Evolutionary conservation across 2,797 vertebrate species (phyloP).

Genomic region (Sphenodon punctatus): DNA sequence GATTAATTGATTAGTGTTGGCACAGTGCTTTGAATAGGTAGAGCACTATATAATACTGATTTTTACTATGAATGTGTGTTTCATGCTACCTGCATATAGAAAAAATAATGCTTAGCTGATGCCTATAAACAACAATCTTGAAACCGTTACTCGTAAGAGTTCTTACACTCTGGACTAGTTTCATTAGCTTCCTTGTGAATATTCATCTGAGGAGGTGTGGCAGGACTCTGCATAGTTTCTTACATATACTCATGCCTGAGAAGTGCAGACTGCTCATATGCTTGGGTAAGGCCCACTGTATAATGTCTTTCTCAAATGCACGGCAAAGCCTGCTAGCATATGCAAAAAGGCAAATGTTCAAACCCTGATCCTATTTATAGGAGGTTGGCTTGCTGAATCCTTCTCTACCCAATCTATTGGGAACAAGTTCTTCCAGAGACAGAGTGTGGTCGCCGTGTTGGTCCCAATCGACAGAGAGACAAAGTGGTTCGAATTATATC

Average conservation of each 20-base stretch:
- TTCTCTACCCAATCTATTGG: too few species aligned
- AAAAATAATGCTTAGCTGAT: not conserved
- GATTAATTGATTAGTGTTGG: not conserved
- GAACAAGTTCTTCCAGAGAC: too few species aligned
- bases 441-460: too few species aligned
- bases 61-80: not conserved
- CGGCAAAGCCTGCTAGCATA: not conserved
- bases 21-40: not conserved
- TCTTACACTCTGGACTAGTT: constrained; percentile 18
- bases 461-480: too few species aligned
- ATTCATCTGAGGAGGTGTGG: constrained; percentile 21
- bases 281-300: not conserved
- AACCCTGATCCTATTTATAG: too few species aligned
- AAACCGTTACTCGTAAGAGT: not conserved
- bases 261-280: constrained; percentile 22
- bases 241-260: too few species aligned
- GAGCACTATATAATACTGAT: not conserved
- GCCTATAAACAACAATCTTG: not conserved
- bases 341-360: too few species aligned
- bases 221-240: too few species aligned
- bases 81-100: not conserved
- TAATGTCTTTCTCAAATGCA: constrained; percentile 10
- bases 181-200: not conserved
- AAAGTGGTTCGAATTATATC: too few species aligned
- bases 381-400: too few species aligned